Evolutionary conservation across 2,888 invertebrate genomes (phyloP), one percentile per base, ranked within the genome.

Genomic region (Eristalis arbustorum): DNA sequence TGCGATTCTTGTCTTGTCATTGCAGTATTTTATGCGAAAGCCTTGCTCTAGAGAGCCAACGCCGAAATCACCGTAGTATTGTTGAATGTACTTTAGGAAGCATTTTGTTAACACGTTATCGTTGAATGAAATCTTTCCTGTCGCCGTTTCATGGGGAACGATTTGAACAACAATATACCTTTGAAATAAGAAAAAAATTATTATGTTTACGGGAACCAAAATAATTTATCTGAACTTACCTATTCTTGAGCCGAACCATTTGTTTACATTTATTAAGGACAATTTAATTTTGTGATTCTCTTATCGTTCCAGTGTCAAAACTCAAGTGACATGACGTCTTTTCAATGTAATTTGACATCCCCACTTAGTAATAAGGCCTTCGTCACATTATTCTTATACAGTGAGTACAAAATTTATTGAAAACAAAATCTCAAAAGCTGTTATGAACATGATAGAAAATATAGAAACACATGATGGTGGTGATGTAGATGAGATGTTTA

Each of bases 21-120:
- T 97, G 90, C 96, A 96, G 92, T 97, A 97, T 93, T 96, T 97
- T 28, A 96, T 95, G 90, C 94, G 93, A 89, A 97, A 96, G 28
- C 96, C 97, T 76, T 95, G 93, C 90, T 94, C 95, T 8, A 96
- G 94, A 1, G 96, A 94, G 10, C 96, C 96, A 40, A 94, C 92
- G 11, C 97, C 97, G 91, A 95, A 96, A 90, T 96, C 96, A 0
- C 97, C 97, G 91, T 96, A 96, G 76, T 96, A 91, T 89, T 95
- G 94, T 90, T 96, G 94, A 14, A 97, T 94, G 92, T 95, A 95
- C 28, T 93, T 92, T 22, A 95, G 90, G 67, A 97, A 92, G 62
- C 91, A 90, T 77, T 91, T 91, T 4, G 89, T 68, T 18, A 93
- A 75, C 0, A 93, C 93, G 57, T 93, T 91, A 22, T 94, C 94